A percentile compares a stretch with the other conserved stretches of the same genome.
These are phyloP conservation scores for Monochamus saltuarius DNA, from an alignment of 1,140 invertebrate species.

Conservation along the genomic window DNA sequence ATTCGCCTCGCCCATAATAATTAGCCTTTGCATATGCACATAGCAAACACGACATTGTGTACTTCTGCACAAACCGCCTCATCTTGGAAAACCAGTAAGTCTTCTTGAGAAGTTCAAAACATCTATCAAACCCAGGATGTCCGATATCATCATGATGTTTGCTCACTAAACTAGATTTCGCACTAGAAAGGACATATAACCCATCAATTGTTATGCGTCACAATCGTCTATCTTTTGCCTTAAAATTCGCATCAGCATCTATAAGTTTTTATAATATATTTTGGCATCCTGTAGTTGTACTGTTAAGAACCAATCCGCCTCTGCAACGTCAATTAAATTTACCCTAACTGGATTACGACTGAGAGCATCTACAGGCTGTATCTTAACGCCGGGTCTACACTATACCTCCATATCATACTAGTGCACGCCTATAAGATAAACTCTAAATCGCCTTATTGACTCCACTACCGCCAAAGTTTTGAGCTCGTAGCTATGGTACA, in stretches of 20 bases:
- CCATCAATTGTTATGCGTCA: conserved; percentile 30
- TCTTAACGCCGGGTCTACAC: conserved; percentile 36
- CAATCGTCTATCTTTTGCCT: too few species aligned
- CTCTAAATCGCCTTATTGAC: conserved; percentile 33
- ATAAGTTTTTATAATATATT: conserved; percentile 2
- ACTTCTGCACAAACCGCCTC: background rate
- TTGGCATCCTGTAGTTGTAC: conserved; percentile 27
- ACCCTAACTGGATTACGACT: conserved; percentile 33
- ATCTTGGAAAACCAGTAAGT: conserved; percentile 45
- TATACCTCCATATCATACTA: conserved; percentile 41
- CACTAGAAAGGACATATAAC: conserved; percentile 41
- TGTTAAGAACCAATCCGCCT: conserved; percentile 27
- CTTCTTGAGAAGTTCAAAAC: conserved; percentile 32
- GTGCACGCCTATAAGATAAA: conserved; percentile 34
- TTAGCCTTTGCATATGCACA: conserved; percentile 13
- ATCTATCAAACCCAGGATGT: too few species aligned
- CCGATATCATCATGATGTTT: conserved; percentile 43
- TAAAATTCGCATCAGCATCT: too few species aligned
- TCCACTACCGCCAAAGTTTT: conserved; percentile 49
- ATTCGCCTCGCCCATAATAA: conserved; percentile 8
- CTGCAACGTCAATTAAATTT: conserved; percentile 2
- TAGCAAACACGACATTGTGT: background rate
- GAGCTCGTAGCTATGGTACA: conserved; percentile 49
- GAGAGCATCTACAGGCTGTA: conserved; percentile 43
- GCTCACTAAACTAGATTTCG: conserved; percentile 37